phyloP scores from a whole-genome alignment of 2,797 vertebrate species.

The Ctenosaura bakeri region DNA sequence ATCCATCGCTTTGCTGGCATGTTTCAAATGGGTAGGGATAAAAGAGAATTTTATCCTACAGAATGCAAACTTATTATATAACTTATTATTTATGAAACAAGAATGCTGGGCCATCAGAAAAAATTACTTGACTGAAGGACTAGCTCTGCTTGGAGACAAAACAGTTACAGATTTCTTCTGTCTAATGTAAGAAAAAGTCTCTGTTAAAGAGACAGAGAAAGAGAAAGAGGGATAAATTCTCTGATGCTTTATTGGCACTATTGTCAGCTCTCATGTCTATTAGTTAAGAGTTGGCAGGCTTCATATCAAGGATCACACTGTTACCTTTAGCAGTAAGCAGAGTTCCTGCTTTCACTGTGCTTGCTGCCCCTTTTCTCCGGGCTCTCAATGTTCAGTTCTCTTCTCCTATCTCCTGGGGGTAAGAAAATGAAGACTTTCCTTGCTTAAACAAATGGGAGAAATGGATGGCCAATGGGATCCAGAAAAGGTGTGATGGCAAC shows the following conservation, averaged over 20 bases:
- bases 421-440: background rate
- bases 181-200: background rate
- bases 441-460: background rate
- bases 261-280: background rate
- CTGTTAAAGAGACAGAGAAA: background rate
- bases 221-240: background rate
- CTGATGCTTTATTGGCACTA: background rate
- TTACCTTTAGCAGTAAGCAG: background rate
- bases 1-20: slow-evolving; percentile 10
- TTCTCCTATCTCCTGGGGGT: background rate
- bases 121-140: background rate
- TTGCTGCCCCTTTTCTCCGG: background rate
- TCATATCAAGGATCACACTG: slow-evolving; percentile 14
- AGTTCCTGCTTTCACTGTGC: background rate
- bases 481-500: background rate
- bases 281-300: background rate
- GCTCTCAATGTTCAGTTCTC: too few relatives aligned
- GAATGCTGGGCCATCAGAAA: background rate
- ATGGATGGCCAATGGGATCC: background rate
- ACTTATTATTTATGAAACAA: slow-evolving; percentile 27
- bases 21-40: background rate
- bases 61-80: slow-evolving; percentile 26
- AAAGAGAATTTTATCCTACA: slow-evolving; percentile 14
- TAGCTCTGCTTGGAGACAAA: background rate
- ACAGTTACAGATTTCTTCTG: background rate